Conservation (phyloP, 53 echinoderm and acorn worm species). For the Stichopus horrens region DNA sequence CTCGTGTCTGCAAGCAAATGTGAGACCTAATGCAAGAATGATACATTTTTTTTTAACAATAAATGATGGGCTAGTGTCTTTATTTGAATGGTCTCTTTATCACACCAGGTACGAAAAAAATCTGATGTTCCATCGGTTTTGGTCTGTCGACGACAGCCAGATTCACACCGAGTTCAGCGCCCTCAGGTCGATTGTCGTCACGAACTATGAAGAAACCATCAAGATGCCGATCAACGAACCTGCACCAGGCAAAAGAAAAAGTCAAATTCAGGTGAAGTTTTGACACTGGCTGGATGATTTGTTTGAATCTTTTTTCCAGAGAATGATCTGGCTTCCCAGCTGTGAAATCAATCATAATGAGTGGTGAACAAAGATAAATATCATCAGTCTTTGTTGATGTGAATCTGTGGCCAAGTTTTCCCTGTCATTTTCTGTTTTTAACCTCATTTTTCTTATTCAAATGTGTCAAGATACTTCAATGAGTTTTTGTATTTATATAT, state of each 20-base stretch:
- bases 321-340: too few species aligned
- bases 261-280: slow-evolving; percentile 86
- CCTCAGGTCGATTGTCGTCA: slow-evolving; percentile 87
- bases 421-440: too few species aligned
- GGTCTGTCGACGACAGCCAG: slow-evolving; percentile 88
- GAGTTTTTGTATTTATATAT: too few species aligned
- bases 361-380: too few species aligned
- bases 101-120: slow-evolving; percentile 90
- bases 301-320: too few species aligned
- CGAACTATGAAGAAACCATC: slow-evolving; percentile 95
- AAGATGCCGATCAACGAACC: slow-evolving; percentile 97
- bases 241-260: slow-evolving; percentile 77
- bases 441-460: too few species aligned
- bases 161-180: slow-evolving; percentile 90
- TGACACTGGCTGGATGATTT: too few species aligned
- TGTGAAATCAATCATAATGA: too few species aligned
- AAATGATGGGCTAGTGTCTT: not conserved
- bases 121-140: slow-evolving; percentile 95
- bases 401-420: too few species aligned
- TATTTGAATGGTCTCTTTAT: not conserved
- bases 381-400: too few species aligned
- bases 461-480: too few species aligned
- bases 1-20: too few species aligned
- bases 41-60: not conserved
- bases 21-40: not conserved